Base-by-base conservation (phyloP, 2,888 invertebrate genomes). In the Blastobasis lacticolella region DNA sequence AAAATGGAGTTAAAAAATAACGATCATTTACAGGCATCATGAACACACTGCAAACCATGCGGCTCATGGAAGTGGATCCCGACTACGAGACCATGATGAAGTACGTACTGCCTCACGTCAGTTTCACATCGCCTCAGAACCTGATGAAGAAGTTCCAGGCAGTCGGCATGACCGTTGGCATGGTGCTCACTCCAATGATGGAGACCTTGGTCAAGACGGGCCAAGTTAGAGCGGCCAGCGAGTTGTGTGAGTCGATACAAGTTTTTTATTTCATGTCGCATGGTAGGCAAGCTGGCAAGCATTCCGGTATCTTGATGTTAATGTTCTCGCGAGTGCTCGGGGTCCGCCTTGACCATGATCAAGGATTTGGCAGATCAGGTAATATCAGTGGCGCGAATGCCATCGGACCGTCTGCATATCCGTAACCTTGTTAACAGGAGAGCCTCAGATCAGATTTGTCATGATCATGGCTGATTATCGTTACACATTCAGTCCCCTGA, bases 71-170 rank as follows among this genome's bases (percentile, higher is more conserved):
- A 0, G 87, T 92, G 0, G 78, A 77, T 23, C 86, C 90, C 0
- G 91, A 93, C 64, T 81, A 82, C 56, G 90, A 90, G 7, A 92
- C 92, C 0, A 68, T 93, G 48, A 67, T 78, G 38, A 67, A 81
- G 1, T 91, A 91, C 61, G 77, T 90, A 0, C 62, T 92, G 4
- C 92, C 92, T 0, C 80, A 83, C 56, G 87, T 90, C 41, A 85
- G 89, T 58, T 81, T 88, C 50, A 80, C 75, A 0, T 82, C 90
- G 9, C 82, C 89, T 0, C 77, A 84, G 66, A 76, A 82, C 48
- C 61, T 89, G 48, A 77, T 91, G 71, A 83, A 82, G 69, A 90
- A 89, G 66, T 81, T 91, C 51, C 61, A 70, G n/a, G 78, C 82
- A 10, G 60, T 75, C 0, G 89, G 89, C 0, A 62, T 90, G 5